Evolutionary conservation across 2,113 vertebrate genomes (phyloP).

Genomic region (Pollachius pollachius): DNA sequence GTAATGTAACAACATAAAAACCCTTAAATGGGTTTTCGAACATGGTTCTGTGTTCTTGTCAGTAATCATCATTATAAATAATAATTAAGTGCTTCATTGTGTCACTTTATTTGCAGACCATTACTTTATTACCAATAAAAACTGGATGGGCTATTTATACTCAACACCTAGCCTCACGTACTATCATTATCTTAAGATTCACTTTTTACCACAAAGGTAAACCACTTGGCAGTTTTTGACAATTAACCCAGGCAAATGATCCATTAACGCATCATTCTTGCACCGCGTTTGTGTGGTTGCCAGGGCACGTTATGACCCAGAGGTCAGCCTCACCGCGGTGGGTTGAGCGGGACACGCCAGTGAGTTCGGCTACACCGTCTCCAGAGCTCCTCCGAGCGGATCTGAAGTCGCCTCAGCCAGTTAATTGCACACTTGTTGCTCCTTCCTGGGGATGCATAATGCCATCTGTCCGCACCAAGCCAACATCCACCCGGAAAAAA

Average conservation of each 20-base stretch:
- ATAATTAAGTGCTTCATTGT: not conserved
- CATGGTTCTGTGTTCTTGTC: not conserved
- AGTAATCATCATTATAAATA: not conserved
- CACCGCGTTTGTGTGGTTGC: too few species aligned
- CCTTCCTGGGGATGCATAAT: constrained; percentile 39
- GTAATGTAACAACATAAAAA: too few species aligned
- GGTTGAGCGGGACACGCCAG: too few species aligned
- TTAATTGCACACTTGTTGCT: constrained; percentile 74
- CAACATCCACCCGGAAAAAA: constrained; percentile 51
- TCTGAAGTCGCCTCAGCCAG: constrained; percentile 36
- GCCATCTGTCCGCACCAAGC: constrained; percentile 61
- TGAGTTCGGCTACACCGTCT: constrained; percentile 22
- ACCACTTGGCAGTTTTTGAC: too few species aligned
- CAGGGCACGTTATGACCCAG: too few species aligned
- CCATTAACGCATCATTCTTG: too few species aligned
- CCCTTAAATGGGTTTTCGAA: too few species aligned
- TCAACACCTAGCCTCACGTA: not conserved
- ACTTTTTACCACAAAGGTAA: too few species aligned
- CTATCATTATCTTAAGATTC: not conserved
- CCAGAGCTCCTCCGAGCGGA: constrained; percentile 29
- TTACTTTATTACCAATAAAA: too few species aligned
- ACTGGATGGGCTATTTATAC: not conserved
- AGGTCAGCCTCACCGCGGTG: too few species aligned
- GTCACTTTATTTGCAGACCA: too few species aligned
- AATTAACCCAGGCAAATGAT: too few species aligned